Evolutionary conservation across 2,888 invertebrate genomes (phyloP).

Genomic region (Ochropacha duplaris): DNA sequence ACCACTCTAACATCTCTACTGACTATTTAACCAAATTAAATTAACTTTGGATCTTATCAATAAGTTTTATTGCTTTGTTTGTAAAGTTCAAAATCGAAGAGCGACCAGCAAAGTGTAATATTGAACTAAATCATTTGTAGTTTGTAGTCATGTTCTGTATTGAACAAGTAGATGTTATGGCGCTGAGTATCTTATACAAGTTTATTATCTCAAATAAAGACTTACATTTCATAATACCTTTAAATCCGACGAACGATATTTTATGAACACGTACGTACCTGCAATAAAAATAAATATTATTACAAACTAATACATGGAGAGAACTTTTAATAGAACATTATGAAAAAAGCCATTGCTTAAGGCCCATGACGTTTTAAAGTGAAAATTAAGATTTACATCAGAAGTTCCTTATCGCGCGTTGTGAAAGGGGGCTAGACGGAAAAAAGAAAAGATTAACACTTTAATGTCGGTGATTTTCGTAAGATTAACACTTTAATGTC

Average conservation of each 20-base stretch:
- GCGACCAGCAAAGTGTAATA: background rate
- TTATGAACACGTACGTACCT: constrained; percentile 48
- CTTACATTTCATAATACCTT: constrained; percentile 25
- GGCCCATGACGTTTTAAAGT: too few species aligned
- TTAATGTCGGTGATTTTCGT: too few species aligned
- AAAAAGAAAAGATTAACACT: too few species aligned
- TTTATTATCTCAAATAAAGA: constrained; percentile 27
- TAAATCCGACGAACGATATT: constrained; percentile 15
- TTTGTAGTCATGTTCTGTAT: constrained; percentile 29
- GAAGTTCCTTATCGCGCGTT: too few species aligned
- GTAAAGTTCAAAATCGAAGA: constrained; percentile 11
- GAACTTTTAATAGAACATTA: background rate
- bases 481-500: too few species aligned
- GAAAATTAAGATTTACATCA: too few species aligned
- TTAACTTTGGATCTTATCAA: background rate
- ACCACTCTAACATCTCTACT: constrained; percentile 24
- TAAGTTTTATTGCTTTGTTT: background rate
- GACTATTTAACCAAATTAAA: constrained; percentile 16
- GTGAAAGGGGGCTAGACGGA: too few species aligned
- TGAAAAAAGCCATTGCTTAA: background rate
- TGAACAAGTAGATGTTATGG: constrained; percentile 17
- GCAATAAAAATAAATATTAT: constrained; percentile 37
- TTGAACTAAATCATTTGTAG: constrained; percentile 23
- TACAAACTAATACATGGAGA: constrained; percentile 10
- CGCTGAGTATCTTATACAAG: constrained; percentile 21